phyloP scores from a whole-genome alignment of 2,888 invertebrate genomes.

The Rotaria sp. region DNA sequence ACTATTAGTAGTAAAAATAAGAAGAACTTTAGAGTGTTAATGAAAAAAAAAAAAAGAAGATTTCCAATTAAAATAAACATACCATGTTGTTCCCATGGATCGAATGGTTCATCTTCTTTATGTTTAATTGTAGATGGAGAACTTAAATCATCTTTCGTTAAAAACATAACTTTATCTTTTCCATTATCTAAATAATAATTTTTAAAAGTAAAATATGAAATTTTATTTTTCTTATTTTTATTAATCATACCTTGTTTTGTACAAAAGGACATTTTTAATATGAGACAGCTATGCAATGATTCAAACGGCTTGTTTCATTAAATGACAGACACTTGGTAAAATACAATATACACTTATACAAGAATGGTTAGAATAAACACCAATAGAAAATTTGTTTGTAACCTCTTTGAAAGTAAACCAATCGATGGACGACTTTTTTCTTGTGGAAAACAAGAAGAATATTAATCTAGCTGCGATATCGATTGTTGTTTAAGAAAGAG shows the following conservation, averaged over 20 bases:
- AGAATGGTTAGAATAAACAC: not conserved
- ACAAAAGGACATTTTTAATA: not conserved
- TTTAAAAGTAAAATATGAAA: no score
- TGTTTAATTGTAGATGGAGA: not conserved
- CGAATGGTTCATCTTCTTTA: not conserved
- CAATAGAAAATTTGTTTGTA: not conserved
- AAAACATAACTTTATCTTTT: conserved; percentile 6
- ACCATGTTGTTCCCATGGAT: conserved; percentile 21
- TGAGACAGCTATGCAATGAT: not conserved
- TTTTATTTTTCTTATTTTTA: no score
- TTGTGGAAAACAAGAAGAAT: no score
- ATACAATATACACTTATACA: not conserved
- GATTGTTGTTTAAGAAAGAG: not conserved
- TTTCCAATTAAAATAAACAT: not conserved
- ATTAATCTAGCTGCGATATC: no score
- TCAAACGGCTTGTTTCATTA: not conserved
- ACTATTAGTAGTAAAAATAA: no score
- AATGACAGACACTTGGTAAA: not conserved
- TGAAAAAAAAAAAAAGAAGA: no score
- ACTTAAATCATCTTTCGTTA: not conserved
- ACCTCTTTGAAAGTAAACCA: not conserved
- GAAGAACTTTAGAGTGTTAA: no score
- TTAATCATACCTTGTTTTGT: not conserved
- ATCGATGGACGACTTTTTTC: no score
- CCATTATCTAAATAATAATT: not conserved